These are phyloP conservation scores for Sylvilagus floridanus DNA, from an alignment of 2,797 vertebrate species.

Conservation along the genomic window DNA sequence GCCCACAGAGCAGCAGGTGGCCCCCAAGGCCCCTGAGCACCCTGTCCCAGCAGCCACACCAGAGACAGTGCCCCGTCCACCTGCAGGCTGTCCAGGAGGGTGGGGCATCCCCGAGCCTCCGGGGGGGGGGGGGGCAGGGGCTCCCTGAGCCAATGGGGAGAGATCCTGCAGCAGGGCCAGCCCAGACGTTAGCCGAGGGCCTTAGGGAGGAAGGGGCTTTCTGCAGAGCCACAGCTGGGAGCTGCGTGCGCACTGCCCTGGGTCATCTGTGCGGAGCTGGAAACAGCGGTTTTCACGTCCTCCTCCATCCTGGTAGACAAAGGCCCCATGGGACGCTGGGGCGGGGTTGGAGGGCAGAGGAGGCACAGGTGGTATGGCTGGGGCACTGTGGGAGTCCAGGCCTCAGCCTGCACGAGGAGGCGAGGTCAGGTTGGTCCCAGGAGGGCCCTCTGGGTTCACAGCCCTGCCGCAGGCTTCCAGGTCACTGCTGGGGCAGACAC, in stretches of 20 bases:
- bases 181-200: not conserved
- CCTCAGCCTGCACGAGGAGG: no score
- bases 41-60: not conserved
- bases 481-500: constrained; percentile 44
- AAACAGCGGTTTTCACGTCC: not conserved
- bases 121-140: not conserved
- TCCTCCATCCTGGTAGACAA: not conserved
- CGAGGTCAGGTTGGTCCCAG: no score
- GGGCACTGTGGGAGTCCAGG: not conserved
- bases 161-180: no score
- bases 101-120: not conserved
- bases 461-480: not conserved
- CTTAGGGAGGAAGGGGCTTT: not conserved
- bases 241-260: not conserved
- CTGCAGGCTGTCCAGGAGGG: not conserved
- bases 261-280: not conserved
- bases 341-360: no score
- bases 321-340: not conserved
- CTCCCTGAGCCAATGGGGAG: not conserved
- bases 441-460: not conserved
- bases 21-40: no score
- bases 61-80: not conserved
- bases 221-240: not conserved
- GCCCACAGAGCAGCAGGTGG: not conserved
- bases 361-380: not conserved